A percentile compares a stretch with the other conserved stretches of the same genome.
These are phyloP conservation scores for Ephestia elutella DNA, from an alignment of 1,140 invertebrate species.

Conservation along the genomic window DNA sequence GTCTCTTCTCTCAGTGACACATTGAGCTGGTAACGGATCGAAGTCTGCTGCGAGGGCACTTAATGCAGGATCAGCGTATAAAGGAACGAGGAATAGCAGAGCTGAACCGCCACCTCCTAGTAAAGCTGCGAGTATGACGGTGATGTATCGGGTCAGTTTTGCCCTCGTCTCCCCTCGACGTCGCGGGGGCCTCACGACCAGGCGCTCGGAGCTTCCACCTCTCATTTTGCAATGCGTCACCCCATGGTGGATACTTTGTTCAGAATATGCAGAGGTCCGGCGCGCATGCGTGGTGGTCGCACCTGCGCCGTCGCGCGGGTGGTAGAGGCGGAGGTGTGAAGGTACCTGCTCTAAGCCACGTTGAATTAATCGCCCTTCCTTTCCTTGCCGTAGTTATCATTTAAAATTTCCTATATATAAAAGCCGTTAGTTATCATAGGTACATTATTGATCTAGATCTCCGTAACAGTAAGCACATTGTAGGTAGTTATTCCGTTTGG, in stretches of 20 bases:
- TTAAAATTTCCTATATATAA: too few species aligned
- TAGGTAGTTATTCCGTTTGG: too few species aligned
- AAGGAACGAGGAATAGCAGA: slow-evolving; percentile 88
- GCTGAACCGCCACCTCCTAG: slow-evolving; percentile 87
- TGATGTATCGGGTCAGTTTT: slow-evolving; percentile 85
- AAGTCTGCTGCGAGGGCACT: slow-evolving; percentile 90
- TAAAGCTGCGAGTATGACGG: slow-evolving; percentile 83
- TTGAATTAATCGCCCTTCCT: not conserved
- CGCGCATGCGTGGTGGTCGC: slow-evolving; percentile 26
- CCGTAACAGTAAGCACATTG: too few species aligned
- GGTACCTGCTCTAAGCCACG: not conserved
- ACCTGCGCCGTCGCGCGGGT: not conserved
- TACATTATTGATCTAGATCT: too few species aligned
- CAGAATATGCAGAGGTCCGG: slow-evolving; percentile 25
- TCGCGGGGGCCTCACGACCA: slow-evolving; percentile 79
- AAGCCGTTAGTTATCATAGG: too few species aligned
- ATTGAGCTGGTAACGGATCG: slow-evolving; percentile 83
- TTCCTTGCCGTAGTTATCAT: too few species aligned
- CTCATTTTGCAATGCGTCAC: slow-evolving; percentile 77
- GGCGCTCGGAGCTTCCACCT: slow-evolving; percentile 88
- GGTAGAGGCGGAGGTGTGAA: not conserved
- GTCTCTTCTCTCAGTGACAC: slow-evolving; percentile 84
- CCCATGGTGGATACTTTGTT: slow-evolving; percentile 53
- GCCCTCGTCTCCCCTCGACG: slow-evolving; percentile 81
- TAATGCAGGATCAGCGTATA: slow-evolving; percentile 93